Percentiles rank a stretch among this genome's conserved stretches.
Conservation (phyloP, 2,113 vertebrate genomes). For the Connochaetes taurinus region DNA sequence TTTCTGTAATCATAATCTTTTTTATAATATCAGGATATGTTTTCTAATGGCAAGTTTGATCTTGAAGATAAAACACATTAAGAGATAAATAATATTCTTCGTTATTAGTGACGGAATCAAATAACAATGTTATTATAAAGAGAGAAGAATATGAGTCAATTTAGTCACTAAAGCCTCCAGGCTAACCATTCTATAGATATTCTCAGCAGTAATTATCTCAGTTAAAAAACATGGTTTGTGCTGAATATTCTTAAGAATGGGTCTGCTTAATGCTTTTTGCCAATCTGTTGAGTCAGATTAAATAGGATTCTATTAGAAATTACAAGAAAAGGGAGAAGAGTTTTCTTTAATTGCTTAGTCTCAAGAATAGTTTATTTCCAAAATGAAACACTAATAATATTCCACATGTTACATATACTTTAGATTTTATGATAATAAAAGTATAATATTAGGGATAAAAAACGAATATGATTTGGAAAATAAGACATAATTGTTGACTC, state of each 20-base stretch:
- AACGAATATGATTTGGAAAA: neutral
- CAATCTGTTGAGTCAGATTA: conserved; percentile 50
- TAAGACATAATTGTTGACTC: neutral
- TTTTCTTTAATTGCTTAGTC: neutral
- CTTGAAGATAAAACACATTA: conserved; percentile 25
- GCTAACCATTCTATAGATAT: conserved; percentile 14
- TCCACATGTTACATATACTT: neutral
- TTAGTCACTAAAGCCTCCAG: conserved; percentile 15
- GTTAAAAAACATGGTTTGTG: neutral
- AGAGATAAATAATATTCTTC: conserved; percentile 7
- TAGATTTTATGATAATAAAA: neutral
- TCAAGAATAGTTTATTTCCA: conserved; percentile 16
- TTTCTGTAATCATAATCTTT: neutral
- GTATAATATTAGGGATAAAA: neutral
- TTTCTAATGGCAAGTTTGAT: neutral
- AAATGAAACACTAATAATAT: neutral
- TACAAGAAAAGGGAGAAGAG: neutral
- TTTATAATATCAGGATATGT: neutral
- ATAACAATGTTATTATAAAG: neutral
- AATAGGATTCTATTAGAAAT: conserved; percentile 26
- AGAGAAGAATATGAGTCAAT: neutral
- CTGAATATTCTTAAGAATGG: conserved; percentile 39
- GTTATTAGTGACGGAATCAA: conserved; percentile 14
- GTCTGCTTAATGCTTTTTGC: conserved; percentile 33
- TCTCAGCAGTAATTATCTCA: conserved; percentile 25